Evolutionary conservation across 2,113 vertebrate genomes (phyloP).

Genomic region (Pyrgilauda ruficollis): DNA sequence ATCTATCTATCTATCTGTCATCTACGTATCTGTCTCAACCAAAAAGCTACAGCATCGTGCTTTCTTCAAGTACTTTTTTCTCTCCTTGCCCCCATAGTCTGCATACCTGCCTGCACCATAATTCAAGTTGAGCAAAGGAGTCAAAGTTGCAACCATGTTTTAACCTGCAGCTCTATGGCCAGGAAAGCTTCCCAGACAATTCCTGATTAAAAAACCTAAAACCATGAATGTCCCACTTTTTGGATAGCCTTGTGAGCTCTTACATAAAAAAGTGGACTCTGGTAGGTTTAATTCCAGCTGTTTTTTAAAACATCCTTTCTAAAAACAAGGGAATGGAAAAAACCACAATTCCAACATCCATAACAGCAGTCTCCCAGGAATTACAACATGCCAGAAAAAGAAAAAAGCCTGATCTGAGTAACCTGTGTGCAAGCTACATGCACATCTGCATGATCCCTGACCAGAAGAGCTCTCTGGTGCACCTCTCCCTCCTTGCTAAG

Average conservation of each 20-base stretch:
- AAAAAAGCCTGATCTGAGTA: neutral
- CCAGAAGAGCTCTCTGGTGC: neutral
- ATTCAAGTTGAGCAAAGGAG: neutral
- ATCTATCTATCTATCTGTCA: neutral
- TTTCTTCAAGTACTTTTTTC: neutral
- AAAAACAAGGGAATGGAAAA: neutral
- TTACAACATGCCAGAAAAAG: neutral
- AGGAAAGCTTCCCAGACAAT: neutral
- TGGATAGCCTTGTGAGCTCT: neutral
- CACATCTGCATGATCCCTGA: neutral
- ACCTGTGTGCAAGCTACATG: neutral
- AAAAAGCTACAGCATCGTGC: neutral
- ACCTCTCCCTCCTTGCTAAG: neutral
- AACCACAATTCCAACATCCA: neutral
- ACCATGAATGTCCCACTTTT: neutral
- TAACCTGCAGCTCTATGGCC: neutral
- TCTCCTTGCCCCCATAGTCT: rapidly evolving
- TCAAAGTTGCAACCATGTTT: neutral
- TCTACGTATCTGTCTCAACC: neutral
- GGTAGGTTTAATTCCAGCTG: neutral
- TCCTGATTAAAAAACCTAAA: neutral
- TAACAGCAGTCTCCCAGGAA: neutral
- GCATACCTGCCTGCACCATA: neutral
- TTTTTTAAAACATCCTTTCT: neutral
- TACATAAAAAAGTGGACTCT: neutral